Percentiles rank a stretch among this genome's conserved stretches.
phyloP scores from a whole-genome alignment of 2,113 vertebrate genomes.

The Coptodon bakossiorum region DNA sequence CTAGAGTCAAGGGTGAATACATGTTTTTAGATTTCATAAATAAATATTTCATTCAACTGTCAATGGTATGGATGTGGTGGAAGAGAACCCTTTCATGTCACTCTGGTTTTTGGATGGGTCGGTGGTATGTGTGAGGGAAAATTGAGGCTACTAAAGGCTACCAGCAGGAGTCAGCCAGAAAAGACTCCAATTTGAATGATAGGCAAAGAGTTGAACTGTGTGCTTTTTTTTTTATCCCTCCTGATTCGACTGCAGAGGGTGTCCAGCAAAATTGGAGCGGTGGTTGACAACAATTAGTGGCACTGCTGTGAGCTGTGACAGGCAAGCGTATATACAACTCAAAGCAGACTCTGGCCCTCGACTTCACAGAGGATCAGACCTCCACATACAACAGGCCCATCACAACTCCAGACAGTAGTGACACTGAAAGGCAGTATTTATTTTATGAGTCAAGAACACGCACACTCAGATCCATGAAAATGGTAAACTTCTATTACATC shows the following conservation, averaged over 20 bases:
- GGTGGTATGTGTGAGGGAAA: slow-evolving; percentile 27
- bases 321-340: slow-evolving; percentile 34
- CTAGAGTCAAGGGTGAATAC: slow-evolving; percentile 71
- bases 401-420: slow-evolving; percentile 5
- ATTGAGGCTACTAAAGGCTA: slow-evolving; percentile 59
- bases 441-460: background rate
- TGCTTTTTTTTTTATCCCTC: slow-evolving; percentile 1
- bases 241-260: slow-evolving; percentile 27
- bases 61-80: slow-evolving; percentile 56
- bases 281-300: slow-evolving; percentile 73
- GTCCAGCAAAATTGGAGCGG: slow-evolving; percentile 47
- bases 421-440: background rate
- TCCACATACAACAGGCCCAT: slow-evolving; percentile 8
- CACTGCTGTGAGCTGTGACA: slow-evolving; percentile 49
- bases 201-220: slow-evolving; percentile 23
- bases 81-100: slow-evolving; percentile 67
- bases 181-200: slow-evolving; percentile 43
- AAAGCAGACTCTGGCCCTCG: slow-evolving; percentile 18
- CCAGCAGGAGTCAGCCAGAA: slow-evolving; percentile 44
- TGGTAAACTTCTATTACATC: background rate
- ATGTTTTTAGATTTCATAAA: slow-evolving; percentile 77
- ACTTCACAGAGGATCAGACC: slow-evolving; percentile 32
- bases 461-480: background rate
- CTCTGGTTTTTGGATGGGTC: slow-evolving; percentile 28
- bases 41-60: slow-evolving; percentile 78